These are phyloP conservation scores for Echeneis naucrates DNA, from an alignment of 2,797 vertebrate genomes.

Conservation along the genomic window DNA sequence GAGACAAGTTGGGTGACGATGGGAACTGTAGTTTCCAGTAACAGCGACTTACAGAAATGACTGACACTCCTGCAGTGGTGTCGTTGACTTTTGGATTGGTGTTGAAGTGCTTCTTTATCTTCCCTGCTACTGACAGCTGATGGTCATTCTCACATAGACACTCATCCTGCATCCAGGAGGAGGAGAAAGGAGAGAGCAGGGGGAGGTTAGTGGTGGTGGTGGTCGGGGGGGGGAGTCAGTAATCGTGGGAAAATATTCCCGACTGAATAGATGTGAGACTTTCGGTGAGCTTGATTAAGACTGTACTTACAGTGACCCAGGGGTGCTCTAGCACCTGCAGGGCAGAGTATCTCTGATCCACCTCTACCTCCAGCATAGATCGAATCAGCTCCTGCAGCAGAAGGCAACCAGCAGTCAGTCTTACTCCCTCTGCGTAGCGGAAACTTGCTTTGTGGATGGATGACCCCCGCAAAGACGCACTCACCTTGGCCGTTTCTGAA, in stretches of 20 bases:
- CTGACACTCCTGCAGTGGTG: slow-evolving; percentile 93
- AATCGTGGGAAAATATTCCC: neutral
- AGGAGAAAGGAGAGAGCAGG: no score
- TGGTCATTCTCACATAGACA: slow-evolving; percentile 94
- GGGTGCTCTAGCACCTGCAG: slow-evolving; percentile 96
- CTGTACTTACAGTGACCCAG: slow-evolving; percentile 94
- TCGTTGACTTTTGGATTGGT: slow-evolving; percentile 91
- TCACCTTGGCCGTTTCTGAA: slow-evolving; percentile 95
- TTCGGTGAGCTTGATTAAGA: neutral
- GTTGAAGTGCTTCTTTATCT: slow-evolving; percentile 99
- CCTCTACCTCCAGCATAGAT: slow-evolving; percentile 96
- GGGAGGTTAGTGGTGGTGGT: no score
- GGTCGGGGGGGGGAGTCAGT: neutral
- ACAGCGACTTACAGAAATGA: slow-evolving; percentile 94
- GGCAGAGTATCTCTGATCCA: slow-evolving; percentile 94
- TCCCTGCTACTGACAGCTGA: slow-evolving; percentile 97
- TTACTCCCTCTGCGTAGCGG: neutral
- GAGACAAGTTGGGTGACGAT: neutral
- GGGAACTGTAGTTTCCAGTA: neutral
- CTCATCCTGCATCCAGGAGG: slow-evolving; percentile 87
- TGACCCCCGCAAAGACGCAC: no score
- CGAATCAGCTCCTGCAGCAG: slow-evolving; percentile 91
- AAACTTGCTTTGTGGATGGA: neutral
- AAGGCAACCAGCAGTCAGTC: neutral
- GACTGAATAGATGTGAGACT: neutral